Percentiles rank a stretch among this genome's conserved stretches.
Evolutionary conservation across 1,140 invertebrate species (phyloP).

Genomic region (Drosophila punjabiensis): DNA sequence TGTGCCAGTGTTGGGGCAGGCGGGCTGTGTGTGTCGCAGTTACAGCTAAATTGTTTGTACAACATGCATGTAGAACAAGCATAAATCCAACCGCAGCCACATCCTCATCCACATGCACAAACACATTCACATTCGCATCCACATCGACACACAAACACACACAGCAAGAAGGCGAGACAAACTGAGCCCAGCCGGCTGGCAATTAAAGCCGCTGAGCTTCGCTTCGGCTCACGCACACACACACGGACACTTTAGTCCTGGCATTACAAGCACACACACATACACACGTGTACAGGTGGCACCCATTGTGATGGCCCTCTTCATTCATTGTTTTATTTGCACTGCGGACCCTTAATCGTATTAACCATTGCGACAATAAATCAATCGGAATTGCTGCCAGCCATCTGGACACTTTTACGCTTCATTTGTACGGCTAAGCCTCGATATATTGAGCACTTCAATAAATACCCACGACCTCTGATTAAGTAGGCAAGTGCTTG

Average conservation of each 20-base stretch:
- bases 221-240: conserved; percentile 13
- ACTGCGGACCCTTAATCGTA: conserved; percentile 18
- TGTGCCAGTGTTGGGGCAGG: conserved; percentile 27
- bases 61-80: conserved; percentile 82
- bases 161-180: conserved; percentile 33
- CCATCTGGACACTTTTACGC: conserved; percentile 14
- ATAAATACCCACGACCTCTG: conserved; percentile 2
- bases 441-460: conserved; percentile 15
- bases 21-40: conserved; percentile 56
- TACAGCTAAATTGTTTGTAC: conserved; percentile 81
- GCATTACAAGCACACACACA: background rate
- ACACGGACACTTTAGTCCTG: background rate
- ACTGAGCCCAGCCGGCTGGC: conserved; percentile 51
- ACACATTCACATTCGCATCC: conserved; percentile 28
- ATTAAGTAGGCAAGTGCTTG: background rate
- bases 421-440: conserved; percentile 14
- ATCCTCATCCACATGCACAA: conserved; percentile 33
- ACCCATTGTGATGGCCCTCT: conserved; percentile 23
- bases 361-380: conserved; percentile 42
- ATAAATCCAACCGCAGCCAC: conserved; percentile 70
- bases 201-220: conserved; percentile 64
- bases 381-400: conserved; percentile 34
- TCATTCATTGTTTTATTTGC: conserved; percentile 22
- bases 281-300: conserved; percentile 20
- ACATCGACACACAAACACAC: background rate